Evolutionary conservation across 2,888 invertebrate genomes (phyloP).

Genomic region (Eupithecia subumbrata): DNA sequence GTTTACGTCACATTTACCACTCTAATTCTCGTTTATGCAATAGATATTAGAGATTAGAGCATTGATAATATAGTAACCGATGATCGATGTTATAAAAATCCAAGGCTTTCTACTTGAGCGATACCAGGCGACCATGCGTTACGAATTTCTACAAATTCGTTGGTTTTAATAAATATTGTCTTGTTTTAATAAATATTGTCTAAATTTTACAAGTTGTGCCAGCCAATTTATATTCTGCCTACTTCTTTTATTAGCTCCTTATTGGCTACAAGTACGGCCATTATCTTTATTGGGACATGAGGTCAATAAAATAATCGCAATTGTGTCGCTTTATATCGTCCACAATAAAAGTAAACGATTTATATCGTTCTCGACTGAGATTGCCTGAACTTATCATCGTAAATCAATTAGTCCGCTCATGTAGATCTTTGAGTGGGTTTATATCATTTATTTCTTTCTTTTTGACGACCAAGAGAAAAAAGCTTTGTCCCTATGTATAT

Average conservation of each 20-base stretch:
- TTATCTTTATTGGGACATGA: constrained; percentile 30
- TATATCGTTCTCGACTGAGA: constrained; percentile 30
- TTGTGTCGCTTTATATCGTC: constrained; percentile 32
- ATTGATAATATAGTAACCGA: not conserved
- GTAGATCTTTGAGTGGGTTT: constrained; percentile 9
- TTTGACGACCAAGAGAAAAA: not conserved
- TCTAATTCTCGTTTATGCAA: not conserved
- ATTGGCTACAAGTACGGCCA: constrained; percentile 27
- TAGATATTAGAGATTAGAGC: not conserved
- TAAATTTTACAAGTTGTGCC: not conserved
- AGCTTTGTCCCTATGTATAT: not conserved
- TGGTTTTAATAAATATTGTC: not conserved
- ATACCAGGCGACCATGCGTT: not conserved
- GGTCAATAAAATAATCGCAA: constrained; percentile 33
- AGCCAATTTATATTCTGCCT: not conserved
- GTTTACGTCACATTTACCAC: not conserved
- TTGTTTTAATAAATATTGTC: not conserved
- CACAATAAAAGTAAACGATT: constrained; percentile 39
- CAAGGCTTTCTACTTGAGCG: not conserved
- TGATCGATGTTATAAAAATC: not conserved
- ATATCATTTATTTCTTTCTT: constrained; percentile 12
- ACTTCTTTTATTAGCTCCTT: not conserved
- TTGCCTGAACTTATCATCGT: constrained; percentile 30
- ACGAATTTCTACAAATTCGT: not conserved
- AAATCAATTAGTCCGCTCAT: constrained; percentile 29